Evolutionary conservation across 2,113 vertebrate genomes (phyloP).

Genomic region (Spheniscus mendiculus): DNA sequence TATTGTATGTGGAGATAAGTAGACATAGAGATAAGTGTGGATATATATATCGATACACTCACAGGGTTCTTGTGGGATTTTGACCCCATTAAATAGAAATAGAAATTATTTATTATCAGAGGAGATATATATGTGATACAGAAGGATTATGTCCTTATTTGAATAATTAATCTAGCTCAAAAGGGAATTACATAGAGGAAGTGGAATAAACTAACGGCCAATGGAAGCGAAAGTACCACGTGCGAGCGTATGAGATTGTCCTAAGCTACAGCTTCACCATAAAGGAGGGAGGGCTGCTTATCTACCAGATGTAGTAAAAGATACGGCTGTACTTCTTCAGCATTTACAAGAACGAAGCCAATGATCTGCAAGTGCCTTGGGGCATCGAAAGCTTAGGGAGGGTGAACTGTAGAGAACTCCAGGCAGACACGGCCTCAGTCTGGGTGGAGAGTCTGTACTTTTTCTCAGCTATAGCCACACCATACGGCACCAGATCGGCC

Average conservation of each 20-base stretch:
- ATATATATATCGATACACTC: background rate
- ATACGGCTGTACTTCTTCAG: background rate
- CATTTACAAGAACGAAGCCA: background rate
- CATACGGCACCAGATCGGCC: fast-evolving
- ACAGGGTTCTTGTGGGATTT: background rate
- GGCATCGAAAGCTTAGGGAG: fast-evolving
- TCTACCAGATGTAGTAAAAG: background rate
- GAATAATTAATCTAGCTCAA: background rate
- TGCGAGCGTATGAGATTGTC: fast-evolving
- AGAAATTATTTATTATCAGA: background rate
- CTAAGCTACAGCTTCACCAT: background rate
- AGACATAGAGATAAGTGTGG: background rate
- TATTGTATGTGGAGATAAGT: background rate
- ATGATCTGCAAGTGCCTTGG: background rate
- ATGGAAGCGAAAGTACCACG: background rate
- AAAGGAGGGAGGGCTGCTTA: background rate
- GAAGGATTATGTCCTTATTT: background rate
- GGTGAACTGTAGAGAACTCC: background rate
- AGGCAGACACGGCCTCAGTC: background rate
- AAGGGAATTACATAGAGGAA: background rate
- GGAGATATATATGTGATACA: background rate
- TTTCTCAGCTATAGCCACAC: background rate
- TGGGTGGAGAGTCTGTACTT: background rate
- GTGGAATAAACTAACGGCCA: background rate
- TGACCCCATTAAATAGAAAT: background rate